These are phyloP conservation scores for Diorhabda carinulata DNA, from an alignment of 1,140 invertebrate genomes.

Conservation along the genomic window DNA sequence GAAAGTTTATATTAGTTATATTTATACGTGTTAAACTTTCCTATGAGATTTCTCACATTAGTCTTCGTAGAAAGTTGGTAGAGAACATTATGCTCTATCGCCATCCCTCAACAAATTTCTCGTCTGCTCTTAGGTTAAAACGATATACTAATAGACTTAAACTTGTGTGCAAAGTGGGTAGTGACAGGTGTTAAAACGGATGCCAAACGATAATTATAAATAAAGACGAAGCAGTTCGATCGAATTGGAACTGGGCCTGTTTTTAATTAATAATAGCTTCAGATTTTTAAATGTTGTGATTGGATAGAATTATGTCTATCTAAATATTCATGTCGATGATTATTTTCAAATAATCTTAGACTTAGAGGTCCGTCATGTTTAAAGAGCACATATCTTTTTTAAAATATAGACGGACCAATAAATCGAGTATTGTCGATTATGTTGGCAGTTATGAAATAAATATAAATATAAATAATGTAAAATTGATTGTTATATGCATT, in stretches of 20 bases:
- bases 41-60: neutral
- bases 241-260: neutral
- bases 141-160: conserved; percentile 13
- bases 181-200: conserved; percentile 12
- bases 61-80: neutral
- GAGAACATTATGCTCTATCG: neutral
- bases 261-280: neutral
- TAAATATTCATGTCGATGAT: too few species aligned
- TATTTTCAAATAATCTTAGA: too few species aligned
- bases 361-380: too few species aligned
- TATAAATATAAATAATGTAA: too few species aligned
- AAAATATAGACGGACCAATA: too few species aligned
- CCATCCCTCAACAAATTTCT: neutral
- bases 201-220: conserved; percentile 16
- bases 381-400: too few species aligned
- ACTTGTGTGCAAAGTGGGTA: conserved; percentile 11
- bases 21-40: neutral
- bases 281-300: conserved; percentile 6
- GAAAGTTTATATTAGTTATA: neutral
- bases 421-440: too few species aligned
- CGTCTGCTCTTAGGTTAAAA: conserved; percentile 3
- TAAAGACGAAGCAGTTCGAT: neutral
- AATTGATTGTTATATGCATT: too few species aligned
- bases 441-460: too few species aligned
- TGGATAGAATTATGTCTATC: neutral